Evolutionary conservation across 2,797 vertebrate species (phyloP), one percentile per base, ranked within the genome.

Genomic region (Lutjanus argentimaculatus): DNA sequence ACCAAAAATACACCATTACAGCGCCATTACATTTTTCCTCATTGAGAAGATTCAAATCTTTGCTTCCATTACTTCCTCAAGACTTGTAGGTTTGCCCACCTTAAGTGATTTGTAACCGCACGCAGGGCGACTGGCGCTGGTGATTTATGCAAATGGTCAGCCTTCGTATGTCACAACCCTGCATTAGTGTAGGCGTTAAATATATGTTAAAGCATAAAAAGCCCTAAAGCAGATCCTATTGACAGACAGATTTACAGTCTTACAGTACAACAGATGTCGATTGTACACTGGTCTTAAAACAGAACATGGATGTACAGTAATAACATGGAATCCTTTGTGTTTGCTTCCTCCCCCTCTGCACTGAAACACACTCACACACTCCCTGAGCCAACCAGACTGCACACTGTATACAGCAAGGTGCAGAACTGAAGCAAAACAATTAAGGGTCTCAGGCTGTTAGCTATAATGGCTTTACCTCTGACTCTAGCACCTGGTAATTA

Each of bases 371-470:
- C 77, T 57, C 52, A 61, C 68, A 68, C 71, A 68, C 75, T 62
- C 53, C 48, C n/a, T 48, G 68, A 86, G 74, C 48, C 72, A 13
- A 75, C 52, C 63, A 80, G 77, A 71, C 16, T 79, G 66, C 61
- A 67, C 43, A 79, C 55, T 55, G 46, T 57, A 70, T n/a, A n/a
- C 25, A 6, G 53, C 62, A 68, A 71, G 70, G 70, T 72, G 68
- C 69, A 69, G 70, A 75, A 85, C 71, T 85, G 75, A 79, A 81
- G 67, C 71, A 82, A 90, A 90, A 82, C 84, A 84, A 91, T 91
- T 81, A 86, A 70, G 74, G 66, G 59, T 85, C 85, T 88, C 86
- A 87, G 78, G 71, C 73, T 65, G 78, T 76, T 89, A 57, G 73
- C 69, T 79, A 56, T 69, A 81, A 85, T 85, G 61, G 59, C 79